Conservation (phyloP, 2,888 invertebrate genomes). For the Tetragonula carbonaria region DNA sequence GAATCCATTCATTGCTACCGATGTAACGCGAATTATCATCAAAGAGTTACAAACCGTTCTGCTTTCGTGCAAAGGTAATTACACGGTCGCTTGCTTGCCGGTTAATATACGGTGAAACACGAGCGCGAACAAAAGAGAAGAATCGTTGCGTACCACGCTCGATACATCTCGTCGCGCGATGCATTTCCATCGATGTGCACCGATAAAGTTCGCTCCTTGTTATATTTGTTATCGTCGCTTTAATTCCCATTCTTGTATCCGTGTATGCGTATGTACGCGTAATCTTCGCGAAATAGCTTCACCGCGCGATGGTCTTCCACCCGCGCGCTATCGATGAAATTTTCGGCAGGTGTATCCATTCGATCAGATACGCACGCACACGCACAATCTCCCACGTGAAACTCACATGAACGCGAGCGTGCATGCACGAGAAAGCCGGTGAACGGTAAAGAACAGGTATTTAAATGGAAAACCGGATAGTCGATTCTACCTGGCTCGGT, state of each 20-base stretch:
- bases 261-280: no score
- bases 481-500: conserved; percentile 69
- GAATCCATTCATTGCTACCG: neutral
- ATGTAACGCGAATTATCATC: conserved; percentile 29
- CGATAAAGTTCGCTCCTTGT: conserved; percentile 15
- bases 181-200: neutral
- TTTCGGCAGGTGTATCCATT: conserved; percentile 67
- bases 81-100: conserved; percentile 23
- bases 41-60: conserved; percentile 38
- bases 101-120: conserved; percentile 3
- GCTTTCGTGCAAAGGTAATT: conserved; percentile 39
- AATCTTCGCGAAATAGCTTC: neutral
- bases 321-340: conserved; percentile 54
- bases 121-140: conserved; percentile 25
- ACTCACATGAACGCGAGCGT: conserved; percentile 12
- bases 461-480: conserved; percentile 80
- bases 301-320: neutral
- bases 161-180: neutral
- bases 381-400: conserved; percentile 2
- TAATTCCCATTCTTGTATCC: no score
- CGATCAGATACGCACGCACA: neutral
- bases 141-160: conserved; percentile 21
- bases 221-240: neutral
- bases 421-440: conserved; percentile 62
- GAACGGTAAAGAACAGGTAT: conserved; percentile 79